A percentile compares a stretch with the other conserved stretches of the same genome.
These are phyloP conservation scores for Champsocephalus gunnari DNA, from an alignment of 2,797 vertebrate genomes.

Conservation along the genomic window DNA sequence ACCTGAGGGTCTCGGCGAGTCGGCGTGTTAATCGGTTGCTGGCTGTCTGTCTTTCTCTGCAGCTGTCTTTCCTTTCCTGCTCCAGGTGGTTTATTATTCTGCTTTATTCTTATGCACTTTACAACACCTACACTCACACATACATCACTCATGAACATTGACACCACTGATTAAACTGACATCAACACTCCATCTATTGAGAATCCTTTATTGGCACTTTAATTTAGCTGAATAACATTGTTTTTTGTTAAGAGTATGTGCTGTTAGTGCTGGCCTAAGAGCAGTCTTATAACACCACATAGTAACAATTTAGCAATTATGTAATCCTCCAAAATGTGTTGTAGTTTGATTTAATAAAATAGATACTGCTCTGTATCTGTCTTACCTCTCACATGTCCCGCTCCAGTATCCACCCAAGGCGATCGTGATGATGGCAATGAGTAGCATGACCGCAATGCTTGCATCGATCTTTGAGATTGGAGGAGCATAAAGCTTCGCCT, in stretches of 20 bases:
- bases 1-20: no score
- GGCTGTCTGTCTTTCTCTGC: no score
- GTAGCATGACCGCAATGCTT: conserved; percentile 91
- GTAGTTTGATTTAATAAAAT: background rate
- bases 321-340: background rate
- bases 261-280: background rate
- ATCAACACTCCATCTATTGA: background rate
- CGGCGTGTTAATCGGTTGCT: no score
- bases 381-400: conserved; percentile 91
- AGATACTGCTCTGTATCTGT: background rate
- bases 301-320: background rate
- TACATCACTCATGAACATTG: background rate
- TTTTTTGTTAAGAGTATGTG: background rate
- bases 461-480: conserved; percentile 83
- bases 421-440: conserved; percentile 91
- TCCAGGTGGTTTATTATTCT: background rate
- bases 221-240: background rate
- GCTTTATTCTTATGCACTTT: background rate
- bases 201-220: background rate
- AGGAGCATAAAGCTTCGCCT: conserved; percentile 89
- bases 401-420: conserved; percentile 94
- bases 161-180: background rate
- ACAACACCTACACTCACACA: background rate
- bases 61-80: background rate
- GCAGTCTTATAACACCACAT: background rate